Conservation (phyloP, 53 echinoderm and acorn worm genomes). For the Actinopyga echinites region DNA sequence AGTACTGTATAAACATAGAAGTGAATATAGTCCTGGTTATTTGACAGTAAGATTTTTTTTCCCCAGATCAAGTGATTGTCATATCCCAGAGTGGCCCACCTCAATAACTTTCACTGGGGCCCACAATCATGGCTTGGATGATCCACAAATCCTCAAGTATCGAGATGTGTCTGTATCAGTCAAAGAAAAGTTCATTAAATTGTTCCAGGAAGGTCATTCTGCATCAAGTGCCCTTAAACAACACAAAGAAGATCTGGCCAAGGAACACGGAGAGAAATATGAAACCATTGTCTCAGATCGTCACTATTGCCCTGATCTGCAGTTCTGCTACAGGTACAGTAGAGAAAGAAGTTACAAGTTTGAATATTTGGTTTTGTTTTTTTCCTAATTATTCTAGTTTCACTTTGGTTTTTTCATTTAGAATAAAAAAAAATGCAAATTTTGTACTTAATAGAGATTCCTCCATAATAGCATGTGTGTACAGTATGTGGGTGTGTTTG, state of each 20-base stretch:
- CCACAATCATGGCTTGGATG: conserved; percentile 34
- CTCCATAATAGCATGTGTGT: no score
- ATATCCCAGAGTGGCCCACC: conserved; percentile 20
- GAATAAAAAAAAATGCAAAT: no score
- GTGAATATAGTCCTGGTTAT: neutral
- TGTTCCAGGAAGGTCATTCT: conserved; percentile 6
- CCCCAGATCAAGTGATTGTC: conserved; percentile 18
- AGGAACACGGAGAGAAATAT: conserved; percentile 24
- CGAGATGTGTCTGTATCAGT: conserved; percentile 8
- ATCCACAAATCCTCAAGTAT: conserved; percentile 6
- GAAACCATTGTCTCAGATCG: conserved; percentile 12
- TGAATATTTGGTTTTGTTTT: no score
- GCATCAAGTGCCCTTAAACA: neutral
- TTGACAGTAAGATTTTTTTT: neutral
- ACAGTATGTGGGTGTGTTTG: no score
- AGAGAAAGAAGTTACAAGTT: no score
- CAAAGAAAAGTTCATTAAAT: neutral
- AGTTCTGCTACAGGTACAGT: conserved; percentile 44
- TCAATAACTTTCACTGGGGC: neutral
- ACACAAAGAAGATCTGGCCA: conserved; percentile 19
- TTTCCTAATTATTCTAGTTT: no score
- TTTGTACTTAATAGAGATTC: no score
- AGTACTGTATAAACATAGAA: neutral
- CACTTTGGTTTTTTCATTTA: no score
- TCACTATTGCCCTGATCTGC: conserved; percentile 34